Base-by-base conservation (phyloP, 1,140 invertebrate genomes). In the Oppia nitens region DNA sequence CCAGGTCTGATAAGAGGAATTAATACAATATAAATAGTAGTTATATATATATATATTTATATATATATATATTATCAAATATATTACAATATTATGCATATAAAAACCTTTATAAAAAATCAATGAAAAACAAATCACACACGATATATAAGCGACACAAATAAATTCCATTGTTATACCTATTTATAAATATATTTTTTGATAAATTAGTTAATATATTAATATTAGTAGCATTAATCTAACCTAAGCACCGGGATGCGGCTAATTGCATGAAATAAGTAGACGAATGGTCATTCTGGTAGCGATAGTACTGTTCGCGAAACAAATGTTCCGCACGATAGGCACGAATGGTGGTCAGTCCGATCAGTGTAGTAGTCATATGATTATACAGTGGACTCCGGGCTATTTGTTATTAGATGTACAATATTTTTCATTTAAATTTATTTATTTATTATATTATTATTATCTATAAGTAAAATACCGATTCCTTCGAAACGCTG, bases 401-500 rank as follows among this genome's bases (percentile, higher is more conserved):
- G 29, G 69, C n/a, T n/a, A n/a, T n/a, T n/a, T n/a, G n/a, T n/a
- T n/a, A n/a, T n/a, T n/a, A n/a, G n/a, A n/a, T n/a, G n/a, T n/a
- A n/a, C n/a, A n/a, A n/a, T n/a, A n/a, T n/a, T n/a, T n/a, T n/a
- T n/a, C n/a, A n/a, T n/a, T n/a, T n/a, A n/a, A n/a, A n/a, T n/a
- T n/a, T n/a, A n/a, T n/a, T n/a, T n/a, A n/a, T n/a, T n/a, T n/a
- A n/a, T n/a, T n/a, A n/a, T n/a, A n/a, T n/a, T n/a, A n/a, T n/a
- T n/a, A n/a, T n/a, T n/a, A n/a, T n/a, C n/a, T n/a, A n/a, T n/a
- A n/a, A n/a, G n/a, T n/a, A n/a, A n/a, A n/a, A n/a, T n/a, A n/a
- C n/a, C 84, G 68, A 83, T 80, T 67, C 83, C 85, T 77, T 94
- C 89, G 55, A 93, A 75, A 60, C 88, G 78, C 73, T 93, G 92